Evolutionary conservation across 2,113 vertebrate species (phyloP), one percentile per base, ranked within the genome.

Genomic region (Ibidorhyncha struthersii): DNA sequence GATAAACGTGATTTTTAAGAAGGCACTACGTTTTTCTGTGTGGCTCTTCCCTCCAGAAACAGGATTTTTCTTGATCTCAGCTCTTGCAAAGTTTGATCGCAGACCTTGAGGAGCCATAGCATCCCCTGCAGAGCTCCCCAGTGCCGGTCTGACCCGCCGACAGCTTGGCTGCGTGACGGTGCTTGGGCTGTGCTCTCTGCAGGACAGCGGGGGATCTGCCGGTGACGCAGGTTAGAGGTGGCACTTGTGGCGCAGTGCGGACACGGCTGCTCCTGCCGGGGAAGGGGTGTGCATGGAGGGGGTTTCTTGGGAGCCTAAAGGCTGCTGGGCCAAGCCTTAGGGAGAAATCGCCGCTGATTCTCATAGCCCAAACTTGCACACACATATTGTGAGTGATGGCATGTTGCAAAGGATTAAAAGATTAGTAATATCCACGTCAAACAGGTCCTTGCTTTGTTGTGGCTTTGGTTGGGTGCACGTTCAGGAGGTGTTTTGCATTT

Each of bases 91-190:
- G 41, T 72, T 41, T 49, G 29, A 40, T 14, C 11, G 53, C 52
- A 16, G 53, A 20, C 15, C 53, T 7, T 3, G 27, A 70, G 8
- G 43, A 49, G 53, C 53, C 45, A 2, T 10, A 49, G 27, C 13
- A 52, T 45, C 19, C 38, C 32, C 8, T 15, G 21, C 52, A 38
- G 12, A n/a, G 30, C 65, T 82, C 32, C 19, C 14, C 3, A 2
- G 5, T 25, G 58, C 45, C 1, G 1, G 15, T 25, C 74, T 29
- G 41, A 16, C 25, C 36, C 2, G 1, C 43, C 16, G 34, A 4
- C 10, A 5, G 34, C 55, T 30, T 12, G 21, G 45, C 74, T 19
- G n/a, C 0, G 21, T 14, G 43, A 34, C 5, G 47, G 17, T 21
- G 59, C 43, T 45, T 45, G 43, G 15, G 43, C 76, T 41, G 43